Evolutionary conservation across 2,888 invertebrate genomes (phyloP).

Genomic region (Anorthoa munda): DNA sequence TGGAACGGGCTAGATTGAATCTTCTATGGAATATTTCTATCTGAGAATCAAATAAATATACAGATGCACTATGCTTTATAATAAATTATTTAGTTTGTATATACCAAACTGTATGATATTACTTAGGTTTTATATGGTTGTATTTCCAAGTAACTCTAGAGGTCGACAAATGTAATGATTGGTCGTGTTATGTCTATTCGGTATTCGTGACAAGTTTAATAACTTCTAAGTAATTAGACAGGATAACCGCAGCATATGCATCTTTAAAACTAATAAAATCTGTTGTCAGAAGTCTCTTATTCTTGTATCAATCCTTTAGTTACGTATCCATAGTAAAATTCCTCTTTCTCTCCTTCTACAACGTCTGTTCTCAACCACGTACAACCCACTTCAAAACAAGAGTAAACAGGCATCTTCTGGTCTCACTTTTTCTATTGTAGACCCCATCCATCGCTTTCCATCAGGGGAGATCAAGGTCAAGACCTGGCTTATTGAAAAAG

Average conservation of each 20-base stretch:
- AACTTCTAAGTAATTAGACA: neutral
- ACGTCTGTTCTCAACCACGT: too few species aligned
- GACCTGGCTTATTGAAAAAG: too few species aligned
- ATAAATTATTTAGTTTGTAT: neutral
- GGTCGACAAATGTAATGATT: slow-evolving; percentile 19
- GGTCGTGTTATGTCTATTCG: neutral
- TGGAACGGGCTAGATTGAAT: too few species aligned
- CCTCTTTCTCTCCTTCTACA: too few species aligned
- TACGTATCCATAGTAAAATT: too few species aligned
- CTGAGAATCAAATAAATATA: slow-evolving; percentile 36
- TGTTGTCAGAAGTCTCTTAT: neutral
- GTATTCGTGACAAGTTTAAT: slow-evolving; percentile 16
- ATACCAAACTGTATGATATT: neutral
- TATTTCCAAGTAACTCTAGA: slow-evolving; percentile 21
- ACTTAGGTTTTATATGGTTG: slow-evolving; percentile 12
- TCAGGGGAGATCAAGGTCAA: too few species aligned
- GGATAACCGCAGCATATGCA: too few species aligned
- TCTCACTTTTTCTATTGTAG: too few species aligned
- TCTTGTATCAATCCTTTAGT: neutral
- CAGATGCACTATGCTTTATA: neutral
- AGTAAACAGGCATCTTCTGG: too few species aligned
- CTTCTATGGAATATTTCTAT: slow-evolving; percentile 43
- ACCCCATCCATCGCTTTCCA: too few species aligned
- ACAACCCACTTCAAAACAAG: too few species aligned
- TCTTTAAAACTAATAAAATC: neutral